Evolutionary conservation across 2,888 invertebrate species (phyloP), one percentile per base, ranked within the genome.

Genomic region (Scaptodrosophila latifasciaeformis): DNA sequence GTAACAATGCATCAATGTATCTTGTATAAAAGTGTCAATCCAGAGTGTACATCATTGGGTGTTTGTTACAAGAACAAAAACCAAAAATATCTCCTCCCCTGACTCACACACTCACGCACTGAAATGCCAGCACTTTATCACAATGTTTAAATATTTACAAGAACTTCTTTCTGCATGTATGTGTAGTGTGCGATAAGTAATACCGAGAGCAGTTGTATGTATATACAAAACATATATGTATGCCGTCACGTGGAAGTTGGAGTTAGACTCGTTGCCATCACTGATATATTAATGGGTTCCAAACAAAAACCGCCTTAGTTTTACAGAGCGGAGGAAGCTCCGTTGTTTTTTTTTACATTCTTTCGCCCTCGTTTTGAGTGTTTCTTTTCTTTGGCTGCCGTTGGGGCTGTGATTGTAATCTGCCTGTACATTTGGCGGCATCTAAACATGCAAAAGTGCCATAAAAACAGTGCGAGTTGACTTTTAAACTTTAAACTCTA

Each of bases 401-500:
- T 39, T 43, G 18, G 10, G 30, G n/a, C 47, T 35, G 46, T 55
- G 68, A 66, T 70, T 68, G 62, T 18, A 54, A 74, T 75, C 72
- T 70, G 68, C 68, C 59, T 68, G 58, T 63, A 62, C 59, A 51
- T 57, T 62, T 52, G 49, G 56, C 19, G 19, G 49, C 49, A 21
- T 43, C 48, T 63, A 70, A 21, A 21, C 40, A 40, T 40, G 40
- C 40, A 40, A 40, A 40, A 10, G 15, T 21, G 19, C 40, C 40
- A 40, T 40, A 40, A 40, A 40, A 27, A 37, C 10, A n/a, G 10
- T 10, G n/a, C 40, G 21, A 19, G 2, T 21, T 40, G 72, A 74
- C 72, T 72, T 74, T 74, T 71, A 59, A 74, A 74, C 72, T 74
- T 74, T 70, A 65, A 71, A 69, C 68, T 59, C 70, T 58, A 65